Percentiles rank a stretch among this genome's conserved stretches.
Conservation (phyloP, 2,797 vertebrate species). For the Bothrops alternatus region DNA sequence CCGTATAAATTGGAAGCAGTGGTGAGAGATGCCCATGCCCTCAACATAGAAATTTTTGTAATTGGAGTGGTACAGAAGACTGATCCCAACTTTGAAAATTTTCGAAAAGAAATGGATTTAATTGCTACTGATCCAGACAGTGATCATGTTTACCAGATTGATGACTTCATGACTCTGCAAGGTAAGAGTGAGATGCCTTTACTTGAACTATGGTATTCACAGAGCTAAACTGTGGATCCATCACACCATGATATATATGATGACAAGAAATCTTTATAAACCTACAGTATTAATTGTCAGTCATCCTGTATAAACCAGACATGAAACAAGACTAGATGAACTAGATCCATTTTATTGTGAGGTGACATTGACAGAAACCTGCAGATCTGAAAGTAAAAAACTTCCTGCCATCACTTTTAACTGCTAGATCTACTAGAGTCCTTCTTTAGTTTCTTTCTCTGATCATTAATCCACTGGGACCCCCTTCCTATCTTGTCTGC, state of each 20-base stretch:
- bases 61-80: conserved; percentile 77
- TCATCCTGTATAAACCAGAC: background rate
- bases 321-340: background rate
- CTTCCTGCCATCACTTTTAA: background rate
- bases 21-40: conserved; percentile 64
- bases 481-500: background rate
- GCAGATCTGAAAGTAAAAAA: background rate
- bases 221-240: background rate
- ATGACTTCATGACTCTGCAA: conserved; percentile 74
- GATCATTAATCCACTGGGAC: background rate
- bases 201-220: background rate
- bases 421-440: background rate
- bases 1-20: conserved; percentile 62
- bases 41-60: conserved; percentile 77
- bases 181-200: conserved; percentile 45
- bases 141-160: conserved; percentile 78
- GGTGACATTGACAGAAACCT: background rate
- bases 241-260: background rate
- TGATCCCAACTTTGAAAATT: conserved; percentile 70
- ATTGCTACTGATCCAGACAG: conserved; percentile 81
- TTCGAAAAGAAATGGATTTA: conserved; percentile 78
- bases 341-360: background rate
- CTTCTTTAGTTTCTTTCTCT: background rate
- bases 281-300: background rate
- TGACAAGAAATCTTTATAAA: background rate